phyloP scores from a whole-genome alignment of 64 coral and sea anemone genomes.

The Montipora capricornis region DNA sequence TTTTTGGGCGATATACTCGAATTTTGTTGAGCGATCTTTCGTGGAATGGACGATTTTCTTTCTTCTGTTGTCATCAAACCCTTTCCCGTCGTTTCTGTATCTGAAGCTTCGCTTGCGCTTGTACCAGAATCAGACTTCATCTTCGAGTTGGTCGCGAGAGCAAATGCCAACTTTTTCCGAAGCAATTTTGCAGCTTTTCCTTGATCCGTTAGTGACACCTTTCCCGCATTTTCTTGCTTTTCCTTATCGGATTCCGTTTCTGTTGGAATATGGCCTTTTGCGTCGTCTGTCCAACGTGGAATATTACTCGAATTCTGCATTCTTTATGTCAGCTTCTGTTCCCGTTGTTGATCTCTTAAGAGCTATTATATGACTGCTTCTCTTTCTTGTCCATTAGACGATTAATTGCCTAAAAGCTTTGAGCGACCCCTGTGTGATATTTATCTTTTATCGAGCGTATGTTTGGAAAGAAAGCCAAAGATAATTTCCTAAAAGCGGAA shows the following conservation, averaged over 20 bases:
- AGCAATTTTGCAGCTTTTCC: slow-evolving; percentile 25
- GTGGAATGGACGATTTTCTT: slow-evolving; percentile 27
- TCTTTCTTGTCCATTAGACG: slow-evolving; percentile 1
- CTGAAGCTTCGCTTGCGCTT: slow-evolving; percentile 10
- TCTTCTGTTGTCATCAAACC: neutral
- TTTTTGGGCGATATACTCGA: neutral
- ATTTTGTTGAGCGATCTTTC: slow-evolving; percentile 3
- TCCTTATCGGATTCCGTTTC: neutral
- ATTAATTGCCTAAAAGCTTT: neutral
- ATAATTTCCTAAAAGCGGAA: neutral
- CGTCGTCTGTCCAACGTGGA: neutral
- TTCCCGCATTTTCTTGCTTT: neutral
- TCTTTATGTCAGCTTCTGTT: neutral
- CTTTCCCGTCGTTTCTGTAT: slow-evolving; percentile 11
- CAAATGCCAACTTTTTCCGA: slow-evolving; percentile 4
- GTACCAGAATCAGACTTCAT: slow-evolving; percentile 26
- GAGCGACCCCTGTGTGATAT: neutral
- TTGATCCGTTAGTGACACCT: slow-evolving; percentile 12
- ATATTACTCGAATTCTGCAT: slow-evolving; percentile 20
- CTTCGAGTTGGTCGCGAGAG: slow-evolving; percentile 23
- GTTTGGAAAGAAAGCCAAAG: neutral
- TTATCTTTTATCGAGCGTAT: neutral
- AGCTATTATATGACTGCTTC: neutral
- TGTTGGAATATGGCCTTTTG: neutral
- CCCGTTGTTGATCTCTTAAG: neutral